These are phyloP conservation scores for Ischnura elegans DNA, from an alignment of 2,888 invertebrate species.

Conservation along the genomic window DNA sequence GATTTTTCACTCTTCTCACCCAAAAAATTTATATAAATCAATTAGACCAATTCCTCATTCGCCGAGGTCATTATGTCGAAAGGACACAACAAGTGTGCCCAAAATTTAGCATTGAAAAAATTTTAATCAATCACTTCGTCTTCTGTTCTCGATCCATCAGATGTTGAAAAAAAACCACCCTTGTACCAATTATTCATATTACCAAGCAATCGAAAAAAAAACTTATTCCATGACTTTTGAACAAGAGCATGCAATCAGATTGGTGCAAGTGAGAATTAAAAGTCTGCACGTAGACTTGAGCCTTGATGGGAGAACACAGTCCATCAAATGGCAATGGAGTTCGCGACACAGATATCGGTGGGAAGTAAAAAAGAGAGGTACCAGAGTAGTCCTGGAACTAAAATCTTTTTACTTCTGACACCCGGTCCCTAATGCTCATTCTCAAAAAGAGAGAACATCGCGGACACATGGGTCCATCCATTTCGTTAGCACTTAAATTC, in stretches of 20 bases:
- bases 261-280: background rate
- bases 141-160: too few species aligned
- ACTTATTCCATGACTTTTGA: background rate
- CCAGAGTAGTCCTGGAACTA: background rate
- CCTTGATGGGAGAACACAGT: background rate
- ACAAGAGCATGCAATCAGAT: background rate
- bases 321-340: background rate
- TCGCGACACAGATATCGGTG: background rate
- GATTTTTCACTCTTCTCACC: too few species aligned
- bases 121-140: too few species aligned
- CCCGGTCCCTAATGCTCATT: background rate
- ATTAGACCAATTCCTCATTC: too few species aligned
- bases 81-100: background rate
- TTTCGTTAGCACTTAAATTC: slow-evolving; percentile 2
- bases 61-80: background rate
- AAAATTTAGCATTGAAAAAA: too few species aligned
- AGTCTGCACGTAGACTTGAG: background rate
- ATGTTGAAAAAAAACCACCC: too few species aligned
- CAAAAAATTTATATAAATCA: too few species aligned
- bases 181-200: background rate
- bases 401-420: background rate
- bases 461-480: background rate
- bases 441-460: background rate
- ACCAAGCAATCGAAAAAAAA: background rate
- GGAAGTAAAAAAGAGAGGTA: background rate